Evolutionary conservation across 2,113 vertebrate genomes (phyloP).

Genomic region (Pseudopodoces humilis): DNA sequence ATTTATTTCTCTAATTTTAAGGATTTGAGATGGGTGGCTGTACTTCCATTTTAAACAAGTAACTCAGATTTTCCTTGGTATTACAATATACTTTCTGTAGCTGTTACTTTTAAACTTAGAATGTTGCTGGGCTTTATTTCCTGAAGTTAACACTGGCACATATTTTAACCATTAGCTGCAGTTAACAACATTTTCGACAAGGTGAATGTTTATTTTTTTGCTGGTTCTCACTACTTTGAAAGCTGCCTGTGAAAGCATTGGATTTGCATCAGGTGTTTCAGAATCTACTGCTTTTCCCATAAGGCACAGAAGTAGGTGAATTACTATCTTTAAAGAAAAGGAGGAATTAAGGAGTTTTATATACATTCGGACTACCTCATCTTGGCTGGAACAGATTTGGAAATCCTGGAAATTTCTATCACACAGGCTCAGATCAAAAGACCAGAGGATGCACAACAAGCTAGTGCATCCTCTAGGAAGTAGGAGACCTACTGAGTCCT

Average conservation of each 20-base stretch:
- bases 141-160: neutral
- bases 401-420: neutral
- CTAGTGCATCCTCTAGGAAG: neutral
- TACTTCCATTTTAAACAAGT: neutral
- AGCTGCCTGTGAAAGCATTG: neutral
- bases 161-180: neutral
- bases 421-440: neutral
- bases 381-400: neutral
- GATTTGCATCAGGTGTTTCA: neutral
- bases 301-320: neutral
- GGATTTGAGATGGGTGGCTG: neutral
- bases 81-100: neutral
- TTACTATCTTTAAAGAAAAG: neutral
- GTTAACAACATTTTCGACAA: neutral
- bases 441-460: neutral
- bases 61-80: neutral
- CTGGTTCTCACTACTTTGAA: neutral
- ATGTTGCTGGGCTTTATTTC: neutral
- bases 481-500: neutral
- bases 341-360: neutral
- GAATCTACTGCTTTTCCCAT: neutral
- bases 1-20: neutral
- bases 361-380: neutral
- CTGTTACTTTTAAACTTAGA: neutral
- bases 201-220: neutral